Percentiles rank a stretch among this genome's conserved stretches.
These are phyloP conservation scores for Rhynchomys soricoides DNA, from an alignment of 2,113 vertebrate genomes.

Conservation along the genomic window DNA sequence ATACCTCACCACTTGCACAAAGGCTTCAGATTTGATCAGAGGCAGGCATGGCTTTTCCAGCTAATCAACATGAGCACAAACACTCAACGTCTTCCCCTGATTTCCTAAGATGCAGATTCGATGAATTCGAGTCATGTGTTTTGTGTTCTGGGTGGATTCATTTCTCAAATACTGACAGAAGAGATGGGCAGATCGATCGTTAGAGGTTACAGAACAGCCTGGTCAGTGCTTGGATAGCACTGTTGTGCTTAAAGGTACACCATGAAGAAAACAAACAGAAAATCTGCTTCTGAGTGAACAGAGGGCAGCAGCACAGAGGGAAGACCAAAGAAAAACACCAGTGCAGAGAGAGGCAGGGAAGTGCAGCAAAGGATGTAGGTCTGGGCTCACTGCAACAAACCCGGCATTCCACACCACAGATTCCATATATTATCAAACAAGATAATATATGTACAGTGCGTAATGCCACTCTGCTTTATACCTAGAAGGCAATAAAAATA, in stretches of 20 bases:
- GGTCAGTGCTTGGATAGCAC: background rate
- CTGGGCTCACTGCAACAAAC: background rate
- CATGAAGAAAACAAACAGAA: background rate
- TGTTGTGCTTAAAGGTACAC: background rate
- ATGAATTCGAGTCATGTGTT: background rate
- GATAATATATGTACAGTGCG: background rate
- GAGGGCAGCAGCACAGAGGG: background rate
- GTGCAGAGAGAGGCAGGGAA: background rate
- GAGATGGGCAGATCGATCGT: background rate
- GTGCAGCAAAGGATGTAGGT: background rate
- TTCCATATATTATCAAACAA: no score
- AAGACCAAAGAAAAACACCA: background rate
- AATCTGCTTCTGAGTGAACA: background rate
- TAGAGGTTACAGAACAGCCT: background rate
- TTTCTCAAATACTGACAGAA: background rate
- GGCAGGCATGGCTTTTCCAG: slow-evolving; percentile 20
- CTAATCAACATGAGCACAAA: background rate
- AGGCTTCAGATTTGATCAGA: slow-evolving; percentile 33
- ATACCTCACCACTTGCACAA: background rate
- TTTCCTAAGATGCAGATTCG: slow-evolving; percentile 19
- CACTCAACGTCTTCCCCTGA: background rate
- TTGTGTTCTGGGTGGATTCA: background rate
- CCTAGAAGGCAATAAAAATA: background rate
- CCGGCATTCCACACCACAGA: background rate
- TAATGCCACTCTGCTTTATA: background rate